Percentiles rank a stretch among this genome's conserved stretches.
These are phyloP conservation scores for Bilobella aurantiaca DNA, from an alignment of 1,140 invertebrate genomes.

Conservation along the genomic window DNA sequence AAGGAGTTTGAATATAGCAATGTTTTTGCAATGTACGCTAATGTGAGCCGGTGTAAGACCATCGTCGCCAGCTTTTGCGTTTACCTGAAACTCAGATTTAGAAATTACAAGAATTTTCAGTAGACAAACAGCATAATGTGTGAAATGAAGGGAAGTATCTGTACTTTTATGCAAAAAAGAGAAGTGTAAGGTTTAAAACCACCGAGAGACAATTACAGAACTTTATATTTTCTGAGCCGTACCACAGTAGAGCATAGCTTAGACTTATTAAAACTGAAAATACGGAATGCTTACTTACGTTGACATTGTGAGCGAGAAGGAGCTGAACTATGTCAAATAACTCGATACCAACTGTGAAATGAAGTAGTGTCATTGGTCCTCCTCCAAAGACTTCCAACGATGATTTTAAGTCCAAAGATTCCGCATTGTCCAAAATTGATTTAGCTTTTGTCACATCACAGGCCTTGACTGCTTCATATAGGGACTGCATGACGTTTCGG, in stretches of 20 bases:
- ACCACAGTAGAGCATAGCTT: no score
- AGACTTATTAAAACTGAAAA: not conserved
- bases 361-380: slow-evolving; percentile 27
- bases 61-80: slow-evolving; percentile 16
- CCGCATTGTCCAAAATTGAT: not conserved
- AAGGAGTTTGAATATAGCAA: slow-evolving; percentile 14
- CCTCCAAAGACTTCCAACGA: not conserved
- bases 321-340: slow-evolving; percentile 11
- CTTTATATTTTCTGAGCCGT: not conserved
- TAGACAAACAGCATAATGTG: no score
- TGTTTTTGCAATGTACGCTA: slow-evolving; percentile 23
- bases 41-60: slow-evolving; percentile 26
- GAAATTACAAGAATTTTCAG: not conserved
- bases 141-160: no score
- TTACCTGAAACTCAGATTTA: slow-evolving; percentile 14
- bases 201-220: not conserved
- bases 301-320: slow-evolving; percentile 15
- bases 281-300: not conserved
- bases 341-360: slow-evolving; percentile 26
- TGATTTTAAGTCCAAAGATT: not conserved
- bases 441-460: not conserved
- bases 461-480: not conserved
- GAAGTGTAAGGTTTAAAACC: no score
- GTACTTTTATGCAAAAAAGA: no score
- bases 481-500: no score